Conservation (phyloP, 1,140 invertebrate species). For the Metopolophium dirhodum region DNA sequence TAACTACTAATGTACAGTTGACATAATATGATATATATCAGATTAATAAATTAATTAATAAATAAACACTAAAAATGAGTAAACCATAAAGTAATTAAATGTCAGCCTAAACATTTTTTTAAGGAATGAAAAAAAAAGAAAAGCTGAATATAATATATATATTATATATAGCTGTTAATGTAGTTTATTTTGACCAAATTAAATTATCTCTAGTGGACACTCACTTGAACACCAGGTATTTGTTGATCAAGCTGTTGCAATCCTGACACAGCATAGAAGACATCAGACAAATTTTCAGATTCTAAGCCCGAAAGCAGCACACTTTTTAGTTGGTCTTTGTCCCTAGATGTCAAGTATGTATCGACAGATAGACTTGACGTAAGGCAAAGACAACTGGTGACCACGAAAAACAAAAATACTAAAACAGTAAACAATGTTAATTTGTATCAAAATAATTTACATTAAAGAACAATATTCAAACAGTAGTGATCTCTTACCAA, state of each 20-base stretch:
- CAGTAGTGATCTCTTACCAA: background rate
- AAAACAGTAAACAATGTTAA: background rate
- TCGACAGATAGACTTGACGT: constrained; percentile 55
- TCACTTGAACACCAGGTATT: constrained; percentile 66
- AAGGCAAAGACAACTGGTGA: background rate
- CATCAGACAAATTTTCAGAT: constrained; percentile 65
- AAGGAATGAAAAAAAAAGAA: background rate
- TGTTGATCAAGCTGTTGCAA: constrained; percentile 65
- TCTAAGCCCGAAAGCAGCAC: constrained; percentile 67
- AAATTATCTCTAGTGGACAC: background rate
- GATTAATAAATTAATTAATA: too few relatives aligned
- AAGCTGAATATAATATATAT: background rate
- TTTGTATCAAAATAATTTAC: background rate
- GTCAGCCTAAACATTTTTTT: background rate
- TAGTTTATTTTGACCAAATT: background rate
- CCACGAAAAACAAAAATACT: constrained; percentile 10
- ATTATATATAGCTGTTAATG: background rate
- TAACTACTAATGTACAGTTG: background rate
- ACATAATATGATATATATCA: background rate
- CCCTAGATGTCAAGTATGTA: constrained; percentile 67
- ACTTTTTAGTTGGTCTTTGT: constrained; percentile 66
- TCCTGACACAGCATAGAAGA: constrained; percentile 69
- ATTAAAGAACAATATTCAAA: background rate
- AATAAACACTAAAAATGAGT: too few relatives aligned
- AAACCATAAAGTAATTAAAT: too few relatives aligned